A percentile compares a stretch with the other conserved stretches of the same genome.
Evolutionary conservation across 2,797 vertebrate genomes (phyloP).

Genomic region (Tarsius wallacei): DNA sequence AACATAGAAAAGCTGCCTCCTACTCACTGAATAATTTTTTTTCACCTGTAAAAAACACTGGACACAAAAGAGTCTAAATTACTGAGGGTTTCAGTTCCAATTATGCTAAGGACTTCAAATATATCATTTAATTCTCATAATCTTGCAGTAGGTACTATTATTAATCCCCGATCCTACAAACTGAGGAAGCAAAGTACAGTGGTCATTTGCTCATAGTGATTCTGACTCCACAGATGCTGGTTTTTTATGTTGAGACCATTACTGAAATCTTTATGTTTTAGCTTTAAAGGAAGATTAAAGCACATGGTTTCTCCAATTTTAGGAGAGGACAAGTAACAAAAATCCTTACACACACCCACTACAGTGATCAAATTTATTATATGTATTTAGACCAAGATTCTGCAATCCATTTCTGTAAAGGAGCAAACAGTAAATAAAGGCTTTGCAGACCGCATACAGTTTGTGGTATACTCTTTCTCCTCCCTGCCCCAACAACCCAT

Average conservation of each 20-base stretch:
- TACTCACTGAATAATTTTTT: not conserved
- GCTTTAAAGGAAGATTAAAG: not conserved
- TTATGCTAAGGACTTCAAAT: not conserved
- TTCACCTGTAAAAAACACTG: not conserved
- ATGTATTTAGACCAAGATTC: not conserved
- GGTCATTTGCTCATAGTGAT: not conserved
- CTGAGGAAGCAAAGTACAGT: not conserved
- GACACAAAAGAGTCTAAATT: not conserved
- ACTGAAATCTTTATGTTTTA: not conserved
- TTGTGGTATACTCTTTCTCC: not conserved
- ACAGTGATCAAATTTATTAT: not conserved
- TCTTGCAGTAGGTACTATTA: not conserved
- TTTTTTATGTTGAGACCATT: not conserved
- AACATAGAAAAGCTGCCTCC: not conserved
- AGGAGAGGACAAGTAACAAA: not conserved
- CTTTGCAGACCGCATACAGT: not conserved
- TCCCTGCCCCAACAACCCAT: not conserved
- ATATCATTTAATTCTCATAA: not conserved
- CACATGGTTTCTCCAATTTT: not conserved
- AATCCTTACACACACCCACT: not conserved
- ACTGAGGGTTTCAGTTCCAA: not conserved
- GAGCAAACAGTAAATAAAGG: not conserved
- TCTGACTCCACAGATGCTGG: not conserved
- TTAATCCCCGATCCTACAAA: not conserved
- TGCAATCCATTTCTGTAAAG: not conserved